Base-by-base conservation (phyloP, 2,888 invertebrate genomes). In the Octonoba sinensis region DNA sequence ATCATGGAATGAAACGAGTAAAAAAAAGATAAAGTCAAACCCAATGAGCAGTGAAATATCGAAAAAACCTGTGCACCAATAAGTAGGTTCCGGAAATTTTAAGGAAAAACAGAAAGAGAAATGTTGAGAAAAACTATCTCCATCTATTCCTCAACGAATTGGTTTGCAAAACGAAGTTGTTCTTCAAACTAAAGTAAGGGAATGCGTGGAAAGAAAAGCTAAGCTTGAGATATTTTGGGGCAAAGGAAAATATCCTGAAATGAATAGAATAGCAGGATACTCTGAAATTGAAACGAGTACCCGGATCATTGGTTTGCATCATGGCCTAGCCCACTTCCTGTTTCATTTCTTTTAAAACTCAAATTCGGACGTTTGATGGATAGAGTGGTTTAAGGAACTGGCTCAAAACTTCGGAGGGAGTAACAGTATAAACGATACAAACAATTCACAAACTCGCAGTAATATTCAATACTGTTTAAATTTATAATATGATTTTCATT, bases 361-460 rank as follows among this genome's bases (percentile, higher is more conserved):
- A 24, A 78, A 78, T 72, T 78, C 57, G 66, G 78, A 72, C 78
- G 51, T 66, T 78, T 78, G 78, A 78, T 78, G 51, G 72, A 78
- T 78, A 59, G 70, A n/a, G 57, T 27, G 36, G 59, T 20, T 78
- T 69, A 69, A 69, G 59, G 51, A 60, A 57, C 22, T 24, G 18
- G 3, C 24, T 22, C 24, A 20, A 57, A 36, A 36, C 36, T 36
- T 71, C 60, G n/a, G 57, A 59, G 49, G 36, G 60, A 65, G 24
- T 78, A 13, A 60, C 59, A 66, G 72, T 13, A 59, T 27, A 59
- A 72, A 78, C 66, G 66, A 78, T 49, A 57, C 20, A 22, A 57
- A 4, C 20, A 20, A 8, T 57, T 24, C 3, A 13, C 22, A 15
- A 36, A 27, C 6, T 27, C 27, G 6, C 27, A 27, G 6, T 27